Evolutionary conservation across 2,113 vertebrate genomes (phyloP).

Genomic region (Thunnus maccoyii): DNA sequence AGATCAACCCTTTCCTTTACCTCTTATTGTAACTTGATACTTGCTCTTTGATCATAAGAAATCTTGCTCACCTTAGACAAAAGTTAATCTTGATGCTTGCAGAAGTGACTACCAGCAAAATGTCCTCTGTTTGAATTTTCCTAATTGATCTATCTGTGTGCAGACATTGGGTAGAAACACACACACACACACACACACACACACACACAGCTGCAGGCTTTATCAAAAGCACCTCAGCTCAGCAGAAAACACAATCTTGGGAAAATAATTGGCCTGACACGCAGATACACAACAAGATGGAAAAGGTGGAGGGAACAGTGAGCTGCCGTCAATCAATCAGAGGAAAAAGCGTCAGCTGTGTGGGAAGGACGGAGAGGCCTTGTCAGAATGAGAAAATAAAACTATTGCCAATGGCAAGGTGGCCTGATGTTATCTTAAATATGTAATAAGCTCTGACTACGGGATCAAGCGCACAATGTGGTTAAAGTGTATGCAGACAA

Average conservation of each 20-base stretch:
- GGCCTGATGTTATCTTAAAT: slow-evolving; percentile 42
- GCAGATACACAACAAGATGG: slow-evolving; percentile 54
- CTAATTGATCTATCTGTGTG: background rate
- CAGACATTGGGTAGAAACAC: background rate
- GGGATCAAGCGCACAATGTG: slow-evolving; percentile 20
- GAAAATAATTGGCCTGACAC: slow-evolving; percentile 64
- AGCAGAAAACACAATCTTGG: slow-evolving; percentile 54
- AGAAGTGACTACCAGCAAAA: background rate
- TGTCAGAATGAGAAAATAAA: slow-evolving; percentile 47
- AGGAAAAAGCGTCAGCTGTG: slow-evolving; percentile 18
- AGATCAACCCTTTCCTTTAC: background rate
- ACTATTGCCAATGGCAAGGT: slow-evolving; percentile 61
- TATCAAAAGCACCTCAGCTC: slow-evolving; percentile 43
- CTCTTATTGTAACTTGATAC: background rate
- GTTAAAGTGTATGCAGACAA: slow-evolving; percentile 15
- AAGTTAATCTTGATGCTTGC: slow-evolving; percentile 2
- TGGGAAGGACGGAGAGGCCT: slow-evolving; percentile 38
- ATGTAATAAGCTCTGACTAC: slow-evolving; percentile 30
- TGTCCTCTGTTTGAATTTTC: slow-evolving; percentile 10
- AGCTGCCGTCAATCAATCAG: slow-evolving; percentile 66
- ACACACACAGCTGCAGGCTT: slow-evolving; percentile 34
- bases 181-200: slow-evolving; percentile 5
- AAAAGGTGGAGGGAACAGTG: slow-evolving; percentile 39
- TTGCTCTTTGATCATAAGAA: background rate
- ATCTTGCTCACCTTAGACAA: background rate